phyloP scores from a whole-genome alignment of 2,113 vertebrate genomes.

The Morone chrysops region DNA sequence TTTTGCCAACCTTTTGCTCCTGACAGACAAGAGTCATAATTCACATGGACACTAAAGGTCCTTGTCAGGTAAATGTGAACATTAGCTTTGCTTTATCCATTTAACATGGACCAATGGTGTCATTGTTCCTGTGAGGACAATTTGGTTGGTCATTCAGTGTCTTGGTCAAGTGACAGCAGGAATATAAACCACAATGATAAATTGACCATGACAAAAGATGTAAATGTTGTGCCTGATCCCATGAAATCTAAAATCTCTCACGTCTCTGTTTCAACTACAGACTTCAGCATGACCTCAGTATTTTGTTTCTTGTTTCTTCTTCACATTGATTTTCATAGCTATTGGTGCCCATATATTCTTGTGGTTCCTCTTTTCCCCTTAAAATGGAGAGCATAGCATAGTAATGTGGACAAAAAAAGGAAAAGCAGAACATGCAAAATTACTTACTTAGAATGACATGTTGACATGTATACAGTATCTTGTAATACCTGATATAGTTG shows the following conservation, averaged over 20 bases:
- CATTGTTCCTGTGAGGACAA: neutral
- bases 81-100: too few species aligned
- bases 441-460: neutral
- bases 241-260: conserved; percentile 9
- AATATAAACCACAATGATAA: neutral
- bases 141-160: neutral
- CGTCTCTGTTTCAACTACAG: neutral
- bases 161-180: neutral
- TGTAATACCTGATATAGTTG: neutral
- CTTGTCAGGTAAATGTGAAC: too few species aligned
- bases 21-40: too few species aligned
- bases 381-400: neutral
- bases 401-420: neutral
- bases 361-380: conserved; percentile 3
- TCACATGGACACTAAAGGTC: too few species aligned
- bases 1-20: neutral
- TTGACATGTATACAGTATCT: neutral
- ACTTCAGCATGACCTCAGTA: neutral
- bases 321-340: neutral
- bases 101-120: neutral
- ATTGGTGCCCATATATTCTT: neutral
- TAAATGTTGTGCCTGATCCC: neutral
- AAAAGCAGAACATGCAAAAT: neutral
- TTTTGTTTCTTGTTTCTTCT: too few species aligned
- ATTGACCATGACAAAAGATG: neutral